These are phyloP conservation scores for Oreochromis niloticus DNA, from an alignment of 2,113 vertebrate species.

Conservation along the genomic window DNA sequence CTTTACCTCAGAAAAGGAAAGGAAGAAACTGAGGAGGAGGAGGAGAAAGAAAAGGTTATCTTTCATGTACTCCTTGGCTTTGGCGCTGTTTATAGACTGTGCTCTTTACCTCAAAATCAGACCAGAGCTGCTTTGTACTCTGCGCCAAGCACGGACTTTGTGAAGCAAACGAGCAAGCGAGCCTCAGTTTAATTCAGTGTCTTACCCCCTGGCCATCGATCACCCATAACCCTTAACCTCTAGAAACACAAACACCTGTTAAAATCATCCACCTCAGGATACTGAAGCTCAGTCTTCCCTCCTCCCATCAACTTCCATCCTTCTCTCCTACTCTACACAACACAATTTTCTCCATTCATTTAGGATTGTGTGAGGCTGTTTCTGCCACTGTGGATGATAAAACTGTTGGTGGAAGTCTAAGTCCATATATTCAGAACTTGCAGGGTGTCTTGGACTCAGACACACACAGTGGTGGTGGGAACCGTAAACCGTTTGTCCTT, in stretches of 20 bases:
- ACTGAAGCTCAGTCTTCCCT: slow-evolving; percentile 33
- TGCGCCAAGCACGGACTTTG: slow-evolving; percentile 36
- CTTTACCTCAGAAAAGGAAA: slow-evolving; percentile 59
- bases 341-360: neutral
- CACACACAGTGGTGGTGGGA: neutral
- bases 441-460: neutral
- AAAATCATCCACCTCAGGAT: slow-evolving; percentile 56
- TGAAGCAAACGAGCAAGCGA: slow-evolving; percentile 34
- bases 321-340: neutral
- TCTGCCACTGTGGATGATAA: neutral
- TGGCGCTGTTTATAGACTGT: slow-evolving; percentile 43
- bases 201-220: slow-evolving; percentile 28
- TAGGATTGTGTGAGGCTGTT: neutral
- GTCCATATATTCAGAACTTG: neutral
- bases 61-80: slow-evolving; percentile 40
- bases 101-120: slow-evolving; percentile 65
- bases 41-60: neutral
- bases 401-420: neutral
- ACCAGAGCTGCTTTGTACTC: slow-evolving; percentile 56
- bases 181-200: slow-evolving; percentile 54
- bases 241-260: slow-evolving; percentile 24
- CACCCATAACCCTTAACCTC: slow-evolving; percentile 9
- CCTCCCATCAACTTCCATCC: neutral
- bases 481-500: neutral
- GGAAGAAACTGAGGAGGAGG: neutral